Evolutionary conservation across 2,797 vertebrate genomes (phyloP), one percentile per base, ranked within the genome.

Genomic region (Cichlasoma orientale): DNA sequence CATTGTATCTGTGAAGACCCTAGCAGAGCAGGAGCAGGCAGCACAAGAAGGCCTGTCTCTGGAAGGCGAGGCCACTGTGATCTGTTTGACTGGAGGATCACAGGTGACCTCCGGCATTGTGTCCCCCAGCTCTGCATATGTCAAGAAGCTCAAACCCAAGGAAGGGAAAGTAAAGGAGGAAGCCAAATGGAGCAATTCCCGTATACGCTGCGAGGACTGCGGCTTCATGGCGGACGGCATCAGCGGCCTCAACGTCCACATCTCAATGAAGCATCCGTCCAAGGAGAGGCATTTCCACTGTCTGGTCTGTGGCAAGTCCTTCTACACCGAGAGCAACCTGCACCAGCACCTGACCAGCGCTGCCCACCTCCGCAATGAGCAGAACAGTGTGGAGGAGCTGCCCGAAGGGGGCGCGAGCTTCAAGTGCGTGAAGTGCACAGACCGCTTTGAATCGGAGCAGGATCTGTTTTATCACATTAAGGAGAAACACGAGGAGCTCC

Each of bases 251-350:
- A 99, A 98, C 31, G 98, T 99, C 79, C 98, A 99, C 92, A 98
- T 99, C 87, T 97, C 98, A 56, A 99, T 99, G 98, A 99, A 99
- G 85, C 98, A 99, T 87, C 97, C 97, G 2, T 96, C 97, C 44
- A 99, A 98, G 79, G 98, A 99, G 93, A 99, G 98, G 78, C 97
- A 97, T 86, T 99, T 99, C 82, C 98, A 99, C 79, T 99, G 98
- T 86, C 88, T 99, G 87, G 95, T 99, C 9, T 99, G 98, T 33
- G 98, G 98, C 54, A 99, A 99, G 92, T 99, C 98, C 0, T 99
- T 99, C 93, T 99, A 98, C 90, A 97, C 97, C 0, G 98, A 99
- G 88, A 99, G 97, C 94, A 99, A 98, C 94, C 96, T 99, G 86
- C 98, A 99, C 87, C 98, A 99, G 92, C 98, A 99, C 92, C 89